Evolutionary conservation across 2,797 vertebrate species (phyloP), one percentile per base, ranked within the genome.

Genomic region (Sylvilagus floridanus): DNA sequence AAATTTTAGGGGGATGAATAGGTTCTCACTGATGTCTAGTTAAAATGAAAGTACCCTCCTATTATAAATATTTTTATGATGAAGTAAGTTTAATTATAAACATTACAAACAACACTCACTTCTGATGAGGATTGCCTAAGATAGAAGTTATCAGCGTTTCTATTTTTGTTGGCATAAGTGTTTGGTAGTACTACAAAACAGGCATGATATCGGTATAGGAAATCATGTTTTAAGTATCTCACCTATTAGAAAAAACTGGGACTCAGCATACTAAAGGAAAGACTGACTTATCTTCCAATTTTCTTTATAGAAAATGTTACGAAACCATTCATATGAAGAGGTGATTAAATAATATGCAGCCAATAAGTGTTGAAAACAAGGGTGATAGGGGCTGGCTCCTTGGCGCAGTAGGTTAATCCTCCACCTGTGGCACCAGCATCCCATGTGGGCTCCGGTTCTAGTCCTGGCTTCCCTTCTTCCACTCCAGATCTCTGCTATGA

Each of bases 11-110:
- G 83, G 30, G 10, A 95, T 6, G 21, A 24, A 88, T 75, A 84
- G 4, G 17, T 81, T 96, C n/a, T 84, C 30, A 89, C 0, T 50
- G 47, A 93, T 84, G 7, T 28, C 37, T 87, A 52, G n/a, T 81
- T 84, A 90, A 76, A 94, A 84, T 91, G 30, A 47, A 96, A 52
- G 21, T 93, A 94, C 69, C 82, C 12, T 17, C 24, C 22, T 71
- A 50, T n/a, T 54, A 79, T 6, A 5, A 84, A 24, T 79, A 28
- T 78, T 69, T 90, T 66, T 94, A 69, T 84, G 30, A 68, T 88
- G 52, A 24, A 78, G 19, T 21, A 52, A 63, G 62, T 88, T 26
- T 9, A 85, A 35, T 88, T 86, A 66, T 76, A 95, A 90, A 79
- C 14, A 79, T 0, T 57, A 16, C 16, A 21, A 57, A 57, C 14